phyloP scores from a whole-genome alignment of 2,113 vertebrate species.

The Protomyctophum bolini region DNA sequence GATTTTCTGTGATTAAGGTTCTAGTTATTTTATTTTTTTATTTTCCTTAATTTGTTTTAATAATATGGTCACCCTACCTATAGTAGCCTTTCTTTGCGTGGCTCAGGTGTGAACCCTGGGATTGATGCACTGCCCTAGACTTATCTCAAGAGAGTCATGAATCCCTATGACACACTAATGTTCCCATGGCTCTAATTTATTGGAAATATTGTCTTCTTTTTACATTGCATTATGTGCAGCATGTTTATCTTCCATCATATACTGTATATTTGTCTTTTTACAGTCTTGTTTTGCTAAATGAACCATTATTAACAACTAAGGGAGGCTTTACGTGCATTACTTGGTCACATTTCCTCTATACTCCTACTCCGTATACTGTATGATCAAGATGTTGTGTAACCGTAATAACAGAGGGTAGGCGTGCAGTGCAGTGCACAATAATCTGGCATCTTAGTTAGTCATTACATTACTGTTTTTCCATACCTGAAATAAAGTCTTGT shows the following conservation, averaged over 20 bases:
- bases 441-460: conserved; percentile 58
- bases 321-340: conserved; percentile 38
- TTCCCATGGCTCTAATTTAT: conserved; percentile 68
- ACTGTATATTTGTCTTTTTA: conserved; percentile 63
- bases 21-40: neutral
- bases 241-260: conserved; percentile 52
- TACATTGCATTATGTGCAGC: conserved; percentile 43
- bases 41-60: neutral
- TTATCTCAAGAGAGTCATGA: conserved; percentile 22
- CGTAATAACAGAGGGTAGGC: conserved; percentile 30
- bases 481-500: conserved; percentile 68
- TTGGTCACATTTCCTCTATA: conserved; percentile 44
- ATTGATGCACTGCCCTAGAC: conserved; percentile 53
- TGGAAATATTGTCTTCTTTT: conserved; percentile 57
- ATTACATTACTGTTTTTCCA: conserved; percentile 44
- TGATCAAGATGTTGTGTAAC: conserved; percentile 35
- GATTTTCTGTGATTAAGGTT: neutral
- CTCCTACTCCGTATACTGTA: conserved; percentile 45
- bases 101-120: conserved; percentile 44
- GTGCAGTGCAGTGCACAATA: conserved; percentile 47
- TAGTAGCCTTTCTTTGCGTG: conserved; percentile 28
- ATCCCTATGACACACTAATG: conserved; percentile 44
- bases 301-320: conserved; percentile 36
- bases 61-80: neutral
- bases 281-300: conserved; percentile 37